Percentiles rank a stretch among this genome's conserved stretches.
Evolutionary conservation across 2,797 vertebrate genomes (phyloP).

Genomic region (Rachycentron canadum): DNA sequence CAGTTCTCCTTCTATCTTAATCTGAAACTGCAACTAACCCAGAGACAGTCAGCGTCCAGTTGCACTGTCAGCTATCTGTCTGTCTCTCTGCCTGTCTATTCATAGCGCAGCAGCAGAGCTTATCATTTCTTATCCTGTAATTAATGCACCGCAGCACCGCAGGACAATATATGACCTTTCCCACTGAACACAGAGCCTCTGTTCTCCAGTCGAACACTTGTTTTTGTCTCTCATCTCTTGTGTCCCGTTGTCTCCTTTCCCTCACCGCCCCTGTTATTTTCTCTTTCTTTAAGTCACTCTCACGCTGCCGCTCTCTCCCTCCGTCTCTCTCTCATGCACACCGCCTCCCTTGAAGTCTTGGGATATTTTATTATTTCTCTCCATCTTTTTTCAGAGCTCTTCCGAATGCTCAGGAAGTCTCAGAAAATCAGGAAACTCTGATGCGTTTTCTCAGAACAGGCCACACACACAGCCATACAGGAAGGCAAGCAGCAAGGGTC

Average conservation of each 20-base stretch:
- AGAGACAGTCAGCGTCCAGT: slow-evolving; percentile 44
- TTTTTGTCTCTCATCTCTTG: slow-evolving; percentile 56
- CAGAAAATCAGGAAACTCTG: slow-evolving; percentile 22
- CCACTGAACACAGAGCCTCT: slow-evolving; percentile 57
- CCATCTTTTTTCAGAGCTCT: not conserved
- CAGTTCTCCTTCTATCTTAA: not conserved
- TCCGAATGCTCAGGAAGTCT: slow-evolving; percentile 1
- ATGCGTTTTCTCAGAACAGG: not conserved
- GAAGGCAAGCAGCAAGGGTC: slow-evolving; percentile 34
- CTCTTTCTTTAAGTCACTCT: slow-evolving; percentile 48
- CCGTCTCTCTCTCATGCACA: not conserved
- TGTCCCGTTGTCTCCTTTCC: slow-evolving; percentile 50
- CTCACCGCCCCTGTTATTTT: slow-evolving; percentile 65
- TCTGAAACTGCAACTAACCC: not conserved
- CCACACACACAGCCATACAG: slow-evolving; percentile 4
- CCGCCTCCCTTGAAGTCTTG: not conserved
- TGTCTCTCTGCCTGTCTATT: slow-evolving; percentile 65
- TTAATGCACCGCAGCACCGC: slow-evolving; percentile 66
- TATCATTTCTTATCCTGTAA: slow-evolving; percentile 70
- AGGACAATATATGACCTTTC: slow-evolving; percentile 69
- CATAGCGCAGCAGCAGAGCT: slow-evolving; percentile 47
- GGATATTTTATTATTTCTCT: not conserved
- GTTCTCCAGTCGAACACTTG: slow-evolving; percentile 46
- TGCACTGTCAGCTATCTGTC: slow-evolving; percentile 56
- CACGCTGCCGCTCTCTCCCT: slow-evolving; percentile 44